Conservation (phyloP, 2,888 invertebrate species). For the Aphelenchoides bicaudatus region DNA sequence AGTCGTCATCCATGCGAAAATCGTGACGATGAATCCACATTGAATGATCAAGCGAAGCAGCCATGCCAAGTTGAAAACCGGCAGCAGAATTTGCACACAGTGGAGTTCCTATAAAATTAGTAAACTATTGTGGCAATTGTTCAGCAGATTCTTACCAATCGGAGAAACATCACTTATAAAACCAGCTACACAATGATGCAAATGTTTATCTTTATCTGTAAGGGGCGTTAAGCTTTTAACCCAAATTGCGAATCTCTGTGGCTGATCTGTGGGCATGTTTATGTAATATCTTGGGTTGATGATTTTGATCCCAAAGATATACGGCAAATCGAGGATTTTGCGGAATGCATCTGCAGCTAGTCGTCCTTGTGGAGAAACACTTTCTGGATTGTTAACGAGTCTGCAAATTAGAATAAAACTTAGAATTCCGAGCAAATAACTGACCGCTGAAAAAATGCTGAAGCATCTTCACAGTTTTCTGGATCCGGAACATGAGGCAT, state of each 20-base stretch:
- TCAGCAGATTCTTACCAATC: too few relatives aligned
- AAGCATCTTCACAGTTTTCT: conserved; percentile 49
- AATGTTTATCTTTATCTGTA: conserved; percentile 61
- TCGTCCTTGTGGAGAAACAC: conserved; percentile 37
- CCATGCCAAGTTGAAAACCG: conserved; percentile 54
- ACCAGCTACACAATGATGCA: conserved; percentile 62
- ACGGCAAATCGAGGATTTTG: conserved; percentile 40
- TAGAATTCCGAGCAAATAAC: conserved; percentile 14
- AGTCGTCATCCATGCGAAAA: conserved; percentile 62
- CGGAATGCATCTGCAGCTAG: conserved; percentile 35
- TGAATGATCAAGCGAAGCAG: conserved; percentile 62
- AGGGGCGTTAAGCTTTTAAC: conserved; percentile 56
- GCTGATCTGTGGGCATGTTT: conserved; percentile 32
- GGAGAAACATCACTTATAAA: conserved; percentile 62
- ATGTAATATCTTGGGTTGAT: conserved; percentile 40
- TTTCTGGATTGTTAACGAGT: conserved; percentile 32
- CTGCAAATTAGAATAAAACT: conserved; percentile 26
- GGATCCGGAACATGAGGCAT: conserved; percentile 63
- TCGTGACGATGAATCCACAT: conserved; percentile 63
- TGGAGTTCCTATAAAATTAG: too few relatives aligned
- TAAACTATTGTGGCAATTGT: too few relatives aligned
- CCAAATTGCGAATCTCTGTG: conserved; percentile 56
- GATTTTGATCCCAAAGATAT: conserved; percentile 34
- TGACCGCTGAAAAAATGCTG: conserved; percentile 26
- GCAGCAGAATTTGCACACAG: conserved; percentile 48